Percentiles rank a stretch among this genome's conserved stretches.
These are phyloP conservation scores for Synanthedon andrenaeformis DNA, from an alignment of 2,888 invertebrate genomes.

Conservation along the genomic window DNA sequence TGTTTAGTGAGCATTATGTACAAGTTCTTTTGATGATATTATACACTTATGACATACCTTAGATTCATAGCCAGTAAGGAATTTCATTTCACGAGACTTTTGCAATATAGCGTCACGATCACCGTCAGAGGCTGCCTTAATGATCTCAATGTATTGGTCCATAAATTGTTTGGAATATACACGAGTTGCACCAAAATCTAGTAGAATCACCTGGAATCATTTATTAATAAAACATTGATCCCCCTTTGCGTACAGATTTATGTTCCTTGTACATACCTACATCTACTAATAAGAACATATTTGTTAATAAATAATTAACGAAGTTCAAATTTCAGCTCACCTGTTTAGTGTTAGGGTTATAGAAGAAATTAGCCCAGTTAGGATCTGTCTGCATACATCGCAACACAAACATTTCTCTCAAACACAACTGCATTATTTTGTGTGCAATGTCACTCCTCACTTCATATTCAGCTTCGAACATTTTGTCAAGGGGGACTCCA, in stretches of 20 bases:
- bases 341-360: conserved; percentile 82
- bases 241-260: too few relatives aligned
- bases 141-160: conserved; percentile 90
- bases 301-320: too few relatives aligned
- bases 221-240: too few relatives aligned
- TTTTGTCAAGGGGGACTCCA: conserved; percentile 92
- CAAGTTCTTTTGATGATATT: too few relatives aligned
- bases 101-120: conserved; percentile 80
- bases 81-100: conserved; percentile 89
- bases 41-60: conserved; percentile 68
- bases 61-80: conserved; percentile 97
- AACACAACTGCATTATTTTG: conserved; percentile 83
- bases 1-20: too few relatives aligned
- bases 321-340: conserved; percentile 12
- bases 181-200: conserved; percentile 97
- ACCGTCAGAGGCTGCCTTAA: conserved; percentile 87
- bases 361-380: conserved; percentile 99
- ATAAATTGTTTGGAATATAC: conserved; percentile 89
- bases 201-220: conserved; percentile 73
- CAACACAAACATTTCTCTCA: conserved; percentile 90
- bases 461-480: conserved; percentile 80
- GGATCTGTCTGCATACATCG: conserved; percentile 99
- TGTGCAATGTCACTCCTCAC: conserved; percentile 79
- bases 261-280: too few relatives aligned
- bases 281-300: too few relatives aligned